A percentile compares a stretch with the other conserved stretches of the same genome.
phyloP scores from a whole-genome alignment of 2,113 vertebrate genomes.

The Cercopithecus mona region DNA sequence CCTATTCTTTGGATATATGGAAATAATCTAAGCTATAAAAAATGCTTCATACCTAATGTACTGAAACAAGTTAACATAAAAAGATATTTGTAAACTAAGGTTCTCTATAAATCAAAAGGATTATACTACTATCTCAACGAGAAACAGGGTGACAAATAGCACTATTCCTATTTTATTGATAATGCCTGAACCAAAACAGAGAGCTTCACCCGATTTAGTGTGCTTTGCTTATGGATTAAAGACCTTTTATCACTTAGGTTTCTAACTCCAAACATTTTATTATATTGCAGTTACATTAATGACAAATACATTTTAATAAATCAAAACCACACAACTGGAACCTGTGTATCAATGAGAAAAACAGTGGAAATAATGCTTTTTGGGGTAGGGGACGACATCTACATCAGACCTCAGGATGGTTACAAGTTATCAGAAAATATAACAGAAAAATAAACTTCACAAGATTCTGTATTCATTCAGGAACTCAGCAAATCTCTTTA shows the following conservation, averaged over 20 bases:
- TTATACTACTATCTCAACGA: not conserved
- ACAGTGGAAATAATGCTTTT: not conserved
- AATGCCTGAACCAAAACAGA: not conserved
- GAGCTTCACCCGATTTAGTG: not conserved
- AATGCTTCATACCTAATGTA: not conserved
- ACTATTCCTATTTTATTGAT: not conserved
- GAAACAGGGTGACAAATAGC: not conserved
- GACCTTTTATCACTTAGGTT: not conserved
- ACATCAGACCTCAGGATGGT: not conserved
- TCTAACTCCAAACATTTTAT: conserved; percentile 13
- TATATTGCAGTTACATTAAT: not conserved
- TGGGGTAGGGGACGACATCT: not conserved
- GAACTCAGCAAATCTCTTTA: not conserved
- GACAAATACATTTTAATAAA: not conserved
- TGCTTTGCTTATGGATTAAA: not conserved
- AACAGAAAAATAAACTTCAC: not conserved
- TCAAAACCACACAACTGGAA: not conserved
- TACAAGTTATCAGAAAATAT: conserved; percentile 18
- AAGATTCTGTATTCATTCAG: not conserved
- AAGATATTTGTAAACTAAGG: not conserved
- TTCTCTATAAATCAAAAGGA: not conserved
- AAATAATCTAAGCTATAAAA: conserved; percentile 15
- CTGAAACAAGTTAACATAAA: not conserved
- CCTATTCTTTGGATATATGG: not conserved
- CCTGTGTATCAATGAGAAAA: not conserved